Conservation (phyloP, 2,797 vertebrate species). For the Chlorospingus flavigularis region DNA sequence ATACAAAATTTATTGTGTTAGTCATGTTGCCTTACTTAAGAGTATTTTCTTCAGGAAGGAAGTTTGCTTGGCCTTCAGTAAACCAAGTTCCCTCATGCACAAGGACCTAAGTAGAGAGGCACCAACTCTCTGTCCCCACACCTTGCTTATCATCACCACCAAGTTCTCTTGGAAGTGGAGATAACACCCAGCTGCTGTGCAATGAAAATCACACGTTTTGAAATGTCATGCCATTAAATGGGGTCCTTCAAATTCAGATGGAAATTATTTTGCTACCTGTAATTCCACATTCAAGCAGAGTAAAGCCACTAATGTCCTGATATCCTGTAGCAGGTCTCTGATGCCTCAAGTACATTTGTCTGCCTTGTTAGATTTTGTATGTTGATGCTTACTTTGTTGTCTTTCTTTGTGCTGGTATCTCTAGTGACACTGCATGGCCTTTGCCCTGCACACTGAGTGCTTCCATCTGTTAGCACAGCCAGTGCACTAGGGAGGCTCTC, state of each 20-base stretch:
- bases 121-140: neutral
- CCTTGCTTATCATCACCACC: neutral
- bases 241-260: neutral
- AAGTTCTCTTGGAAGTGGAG: neutral
- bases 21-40: neutral
- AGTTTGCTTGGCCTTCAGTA: neutral
- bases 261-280: neutral
- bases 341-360: neutral
- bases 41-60: neutral
- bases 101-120: neutral
- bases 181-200: neutral
- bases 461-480: neutral
- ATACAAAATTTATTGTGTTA: neutral
- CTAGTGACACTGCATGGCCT: accelerated
- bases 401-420: neutral
- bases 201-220: neutral
- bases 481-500: neutral
- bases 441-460: neutral
- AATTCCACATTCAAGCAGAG: neutral
- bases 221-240: neutral
- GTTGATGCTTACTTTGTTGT: neutral
- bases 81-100: neutral
- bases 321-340: neutral
- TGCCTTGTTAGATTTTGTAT: neutral
- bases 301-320: neutral